Evolutionary conservation across 2,113 vertebrate genomes (phyloP).

Genomic region (Oncorhynchus nerka): DNA sequence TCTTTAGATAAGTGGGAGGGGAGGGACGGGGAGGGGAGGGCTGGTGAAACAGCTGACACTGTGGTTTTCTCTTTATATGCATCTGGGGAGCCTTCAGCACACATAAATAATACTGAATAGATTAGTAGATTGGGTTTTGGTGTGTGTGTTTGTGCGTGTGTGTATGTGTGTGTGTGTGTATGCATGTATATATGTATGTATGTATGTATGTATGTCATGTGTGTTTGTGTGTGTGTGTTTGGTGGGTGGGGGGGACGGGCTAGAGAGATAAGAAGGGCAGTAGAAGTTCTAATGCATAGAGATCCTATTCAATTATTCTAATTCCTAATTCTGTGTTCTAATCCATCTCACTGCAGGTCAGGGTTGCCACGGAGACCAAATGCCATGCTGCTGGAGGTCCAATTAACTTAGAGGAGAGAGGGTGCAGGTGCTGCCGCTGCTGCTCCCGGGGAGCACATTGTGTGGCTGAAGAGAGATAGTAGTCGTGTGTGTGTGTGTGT

Average conservation of each 20-base stretch:
- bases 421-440: slow-evolving; percentile 22
- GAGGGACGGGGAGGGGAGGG: neutral
- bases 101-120: slow-evolving; percentile 72
- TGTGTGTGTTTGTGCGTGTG: neutral
- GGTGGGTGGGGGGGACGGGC: neutral
- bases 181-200: slow-evolving; percentile 9
- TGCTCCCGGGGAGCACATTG: neutral
- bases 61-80: slow-evolving; percentile 57
- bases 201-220: slow-evolving; percentile 8
- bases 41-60: slow-evolving; percentile 54
- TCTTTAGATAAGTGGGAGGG: slow-evolving; percentile 27
- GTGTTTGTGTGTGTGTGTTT: slow-evolving; percentile 34
- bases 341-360: slow-evolving; percentile 32
- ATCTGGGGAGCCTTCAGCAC: slow-evolving; percentile 53
- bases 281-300: neutral
- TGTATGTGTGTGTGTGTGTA: neutral
- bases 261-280: neutral
- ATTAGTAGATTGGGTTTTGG: slow-evolving; percentile 68
- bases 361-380: slow-evolving; percentile 47
- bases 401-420: slow-evolving; percentile 29
- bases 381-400: slow-evolving; percentile 30
- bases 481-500: slow-evolving; percentile 13
- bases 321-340: neutral
- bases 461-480: slow-evolving; percentile 59
- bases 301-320: no score